A percentile compares a stretch with the other conserved stretches of the same genome.
Evolutionary conservation across 2,797 vertebrate species (phyloP).

Genomic region (Crocodylus rhombifer): DNA sequence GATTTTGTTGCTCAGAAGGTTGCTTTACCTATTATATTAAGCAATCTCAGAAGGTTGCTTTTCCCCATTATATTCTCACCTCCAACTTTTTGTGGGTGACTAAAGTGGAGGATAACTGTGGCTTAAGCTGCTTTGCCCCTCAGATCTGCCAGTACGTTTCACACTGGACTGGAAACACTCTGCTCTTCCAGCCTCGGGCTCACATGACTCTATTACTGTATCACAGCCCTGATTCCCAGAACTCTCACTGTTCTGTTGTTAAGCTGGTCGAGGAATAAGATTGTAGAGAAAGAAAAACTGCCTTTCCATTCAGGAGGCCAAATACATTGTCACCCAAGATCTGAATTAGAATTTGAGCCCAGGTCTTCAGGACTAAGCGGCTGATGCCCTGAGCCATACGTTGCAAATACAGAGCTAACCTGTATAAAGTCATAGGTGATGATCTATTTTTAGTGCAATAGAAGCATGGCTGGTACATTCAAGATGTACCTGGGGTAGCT

Average conservation of each 20-base stretch:
- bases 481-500: too few species aligned
- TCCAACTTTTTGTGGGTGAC: background rate
- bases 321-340: background rate
- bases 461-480: too few species aligned
- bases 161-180: background rate
- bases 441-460: too few species aligned
- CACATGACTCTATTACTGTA: background rate
- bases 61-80: background rate
- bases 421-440: too few species aligned
- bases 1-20: background rate
- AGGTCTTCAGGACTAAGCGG: background rate
- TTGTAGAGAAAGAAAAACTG: background rate
- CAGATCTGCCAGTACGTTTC: background rate
- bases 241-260: background rate
- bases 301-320: background rate
- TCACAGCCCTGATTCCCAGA: background rate
- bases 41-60: background rate
- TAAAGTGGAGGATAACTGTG: background rate
- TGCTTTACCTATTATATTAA: background rate
- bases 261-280: background rate
- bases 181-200: background rate
- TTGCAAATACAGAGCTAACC: too few species aligned
- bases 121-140: background rate
- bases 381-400: background rate
- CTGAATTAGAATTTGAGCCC: background rate